Evolutionary conservation across 2,888 invertebrate genomes (phyloP).

Genomic region (Sinohyriopsis cumingii): DNA sequence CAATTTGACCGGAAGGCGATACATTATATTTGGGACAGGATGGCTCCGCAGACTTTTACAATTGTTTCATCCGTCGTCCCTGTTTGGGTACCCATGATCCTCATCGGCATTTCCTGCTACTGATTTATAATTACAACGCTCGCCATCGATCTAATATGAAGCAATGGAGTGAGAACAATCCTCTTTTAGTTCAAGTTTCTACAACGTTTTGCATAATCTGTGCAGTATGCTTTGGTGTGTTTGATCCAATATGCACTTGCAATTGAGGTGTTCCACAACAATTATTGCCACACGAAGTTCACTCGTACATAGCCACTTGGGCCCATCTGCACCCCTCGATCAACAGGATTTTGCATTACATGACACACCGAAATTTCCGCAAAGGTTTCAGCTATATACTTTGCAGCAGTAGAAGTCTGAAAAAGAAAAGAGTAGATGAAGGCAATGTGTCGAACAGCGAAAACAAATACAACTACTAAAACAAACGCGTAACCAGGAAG

Average conservation of each 20-base stretch:
- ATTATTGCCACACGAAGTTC: slow-evolving; percentile 29
- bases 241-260: slow-evolving; percentile 43
- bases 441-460: no score
- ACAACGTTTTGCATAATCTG: slow-evolving; percentile 35
- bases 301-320: slow-evolving; percentile 33
- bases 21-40: slow-evolving; percentile 50
- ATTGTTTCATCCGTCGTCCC: slow-evolving; percentile 33
- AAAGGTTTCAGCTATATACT: no score
- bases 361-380: slow-evolving; percentile 3
- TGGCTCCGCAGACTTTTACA: slow-evolving; percentile 41
- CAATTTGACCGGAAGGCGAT: slow-evolving; percentile 43
- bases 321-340: slow-evolving; percentile 46
- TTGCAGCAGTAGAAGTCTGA: no score
- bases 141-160: slow-evolving; percentile 3
- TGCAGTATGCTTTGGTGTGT: slow-evolving; percentile 29
- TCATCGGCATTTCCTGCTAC: slow-evolving; percentile 31
- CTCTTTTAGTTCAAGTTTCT: slow-evolving; percentile 20
- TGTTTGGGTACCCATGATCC: slow-evolving; percentile 27
- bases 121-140: slow-evolving; percentile 20
- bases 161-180: background rate
- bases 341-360: slow-evolving; percentile 39
- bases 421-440: no score
- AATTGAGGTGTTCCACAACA: slow-evolving; percentile 26
- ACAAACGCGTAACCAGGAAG: no score
- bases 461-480: no score